Evolutionary conservation across 2,113 vertebrate species (phyloP), one percentile per base, ranked within the genome.

Genomic region (Pelodiscus sinensis): DNA sequence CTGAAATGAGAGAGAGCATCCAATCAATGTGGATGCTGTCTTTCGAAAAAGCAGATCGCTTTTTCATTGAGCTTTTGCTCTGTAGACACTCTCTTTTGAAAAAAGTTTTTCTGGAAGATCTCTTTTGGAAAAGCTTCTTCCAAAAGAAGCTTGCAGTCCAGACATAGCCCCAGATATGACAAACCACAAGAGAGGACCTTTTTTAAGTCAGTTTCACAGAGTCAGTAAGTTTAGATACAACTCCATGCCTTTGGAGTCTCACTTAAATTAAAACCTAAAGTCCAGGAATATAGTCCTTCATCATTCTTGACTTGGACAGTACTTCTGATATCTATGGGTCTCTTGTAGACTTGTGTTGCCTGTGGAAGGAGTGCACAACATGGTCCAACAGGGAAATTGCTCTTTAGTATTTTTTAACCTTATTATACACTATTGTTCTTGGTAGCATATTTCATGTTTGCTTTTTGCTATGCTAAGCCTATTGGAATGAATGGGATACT

Each of bases 111-210:
- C 44, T 44, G 44, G 44, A 44, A 44, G 44, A 44, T 44, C 44
- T 44, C 5, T 44, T 44, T 44, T 44, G 44, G 44, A 44, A 44
- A 44, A 44, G 44, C 44, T 44, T 5, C 44, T 44, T 44, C 44
- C 44, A 44, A 44, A 44, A 44, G 44, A 44, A 44, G 44, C 6
- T 44, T 44, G 44, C 44, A 44, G 44, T 44, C 44, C 7, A 44
- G 44, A 44, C 44, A 44, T 44, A 44, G 44, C 6, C 44, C 44
- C 44, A 44, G 92, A 82, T 0, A 1, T 62, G 84, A 31, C 24
- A 56, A 50, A 91, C 38, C 38, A 82, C 78, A 91, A 82, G 80
- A 91, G 88, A 96, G 82, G 44, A 68, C 78, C 93, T 93, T 68
- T 73, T 91, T 80, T 35, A 60, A 92, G 91, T 86, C 89, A 95